Evolutionary conservation across 1,140 invertebrate genomes (phyloP).

Genomic region (Aphidius ervi): DNA sequence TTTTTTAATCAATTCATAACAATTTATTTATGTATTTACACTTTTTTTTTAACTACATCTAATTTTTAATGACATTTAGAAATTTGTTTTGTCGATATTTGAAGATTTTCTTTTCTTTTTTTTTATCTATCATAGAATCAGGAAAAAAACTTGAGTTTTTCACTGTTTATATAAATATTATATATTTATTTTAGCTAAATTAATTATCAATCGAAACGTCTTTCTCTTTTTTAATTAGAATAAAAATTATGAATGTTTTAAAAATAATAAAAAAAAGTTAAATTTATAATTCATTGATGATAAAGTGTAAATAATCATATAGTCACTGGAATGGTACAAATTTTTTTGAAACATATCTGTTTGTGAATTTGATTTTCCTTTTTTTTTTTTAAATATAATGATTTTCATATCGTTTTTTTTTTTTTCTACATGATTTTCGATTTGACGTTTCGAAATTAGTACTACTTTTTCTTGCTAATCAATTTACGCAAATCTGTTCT

Average conservation of each 20-base stretch:
- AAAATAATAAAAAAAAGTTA: neutral
- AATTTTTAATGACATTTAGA: neutral
- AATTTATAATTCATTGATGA: neutral
- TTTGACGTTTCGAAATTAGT: constrained; percentile 15
- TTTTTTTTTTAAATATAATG: constrained; percentile 13
- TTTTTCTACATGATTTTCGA: no score
- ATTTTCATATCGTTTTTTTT: no score
- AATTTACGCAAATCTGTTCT: constrained; percentile 49
- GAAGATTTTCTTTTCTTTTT: neutral
- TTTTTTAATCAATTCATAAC: neutral
- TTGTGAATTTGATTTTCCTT: neutral
- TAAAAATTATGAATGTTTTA: neutral
- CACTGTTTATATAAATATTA: no score
- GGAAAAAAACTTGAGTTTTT: no score
- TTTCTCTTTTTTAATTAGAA: neutral
- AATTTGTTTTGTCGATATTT: neutral
- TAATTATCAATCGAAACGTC: constrained; percentile 5
- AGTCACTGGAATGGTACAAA: constrained; percentile 19
- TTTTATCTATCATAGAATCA: no score
- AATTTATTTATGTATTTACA: neutral
- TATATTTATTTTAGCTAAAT: neutral
- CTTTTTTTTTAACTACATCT: no score
- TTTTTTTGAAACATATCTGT: constrained; percentile 24
- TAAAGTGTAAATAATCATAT: constrained; percentile 10
- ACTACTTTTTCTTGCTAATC: constrained; percentile 30